Conservation (phyloP, 2,113 vertebrate species). For the Dermatemys mawii region DNA sequence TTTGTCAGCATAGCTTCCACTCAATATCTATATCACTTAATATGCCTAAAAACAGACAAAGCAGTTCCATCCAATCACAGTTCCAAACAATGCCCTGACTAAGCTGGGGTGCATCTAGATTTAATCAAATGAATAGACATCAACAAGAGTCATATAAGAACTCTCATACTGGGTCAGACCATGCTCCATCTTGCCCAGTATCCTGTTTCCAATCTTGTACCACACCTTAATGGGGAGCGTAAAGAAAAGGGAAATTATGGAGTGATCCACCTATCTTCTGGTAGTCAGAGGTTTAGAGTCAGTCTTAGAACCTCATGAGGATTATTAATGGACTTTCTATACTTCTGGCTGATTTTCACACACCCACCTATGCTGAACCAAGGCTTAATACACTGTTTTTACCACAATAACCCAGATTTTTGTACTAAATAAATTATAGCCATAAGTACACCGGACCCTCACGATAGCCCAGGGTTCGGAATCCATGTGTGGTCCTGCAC, state of each 20-base stretch:
- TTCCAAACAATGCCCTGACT: fast-evolving
- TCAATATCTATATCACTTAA: too few relatives aligned
- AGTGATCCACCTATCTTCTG: neutral
- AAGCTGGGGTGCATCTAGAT: fast-evolving
- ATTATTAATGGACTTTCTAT: neutral
- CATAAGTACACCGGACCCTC: too few relatives aligned
- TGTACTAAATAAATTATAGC: too few relatives aligned
- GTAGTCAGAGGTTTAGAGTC: neutral
- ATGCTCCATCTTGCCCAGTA: neutral
- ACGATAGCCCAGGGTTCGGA: too few relatives aligned
- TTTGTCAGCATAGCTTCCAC: neutral
- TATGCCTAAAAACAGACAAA: neutral
- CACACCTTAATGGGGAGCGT: neutral
- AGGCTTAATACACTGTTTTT: too few relatives aligned
- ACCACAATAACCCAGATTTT: too few relatives aligned
- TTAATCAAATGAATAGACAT: fast-evolving
- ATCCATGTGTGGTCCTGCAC: too few relatives aligned
- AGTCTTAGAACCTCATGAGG: neutral
- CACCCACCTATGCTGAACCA: neutral
- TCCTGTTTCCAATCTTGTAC: neutral
- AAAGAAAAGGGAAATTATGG: neutral
- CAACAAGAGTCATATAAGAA: fast-evolving
- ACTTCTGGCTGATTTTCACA: neutral
- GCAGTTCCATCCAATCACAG: too few relatives aligned
- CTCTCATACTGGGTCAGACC: neutral